Evolutionary conservation across 2,888 invertebrate species (phyloP).

Genomic region (Orthosia gothica): DNA sequence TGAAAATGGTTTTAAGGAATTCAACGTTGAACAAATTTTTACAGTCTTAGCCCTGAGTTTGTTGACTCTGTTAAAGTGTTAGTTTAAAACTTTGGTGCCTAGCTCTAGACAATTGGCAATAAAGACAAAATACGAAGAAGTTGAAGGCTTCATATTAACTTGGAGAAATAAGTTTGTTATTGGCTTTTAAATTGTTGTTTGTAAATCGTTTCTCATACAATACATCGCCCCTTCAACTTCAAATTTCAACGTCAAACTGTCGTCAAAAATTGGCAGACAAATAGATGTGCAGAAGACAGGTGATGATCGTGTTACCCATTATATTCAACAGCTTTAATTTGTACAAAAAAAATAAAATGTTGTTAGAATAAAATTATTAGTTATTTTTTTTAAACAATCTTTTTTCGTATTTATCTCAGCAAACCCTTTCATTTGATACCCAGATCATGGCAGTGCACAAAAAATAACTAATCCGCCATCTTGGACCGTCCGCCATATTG

Average conservation of each 20-base stretch:
- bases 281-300: not conserved
- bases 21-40: constrained; percentile 50
- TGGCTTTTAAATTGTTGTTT: constrained; percentile 18
- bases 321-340: not conserved
- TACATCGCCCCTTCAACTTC: not conserved
- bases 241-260: constrained; percentile 5
- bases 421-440: too few relatives aligned
- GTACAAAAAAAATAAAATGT: not conserved
- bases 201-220: constrained; percentile 3
- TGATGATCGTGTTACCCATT: not conserved
- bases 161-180: not conserved
- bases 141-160: not conserved
- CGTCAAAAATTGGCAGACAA: not conserved
- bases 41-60: constrained; percentile 40
- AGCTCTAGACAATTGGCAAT: constrained; percentile 13
- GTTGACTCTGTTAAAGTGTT: constrained; percentile 50
- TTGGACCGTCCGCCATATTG: too few relatives aligned
- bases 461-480: too few relatives aligned
- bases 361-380: not conserved
- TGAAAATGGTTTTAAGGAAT: constrained; percentile 51
- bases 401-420: too few relatives aligned
- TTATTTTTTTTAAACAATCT: too few relatives aligned
- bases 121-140: constrained; percentile 1
- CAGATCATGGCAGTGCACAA: too few relatives aligned
- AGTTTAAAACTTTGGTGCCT: constrained; percentile 19